A percentile compares a stretch with the other conserved stretches of the same genome.
Conservation (phyloP, 2,113 vertebrate species). For the Pseudopodoces humilis region DNA sequence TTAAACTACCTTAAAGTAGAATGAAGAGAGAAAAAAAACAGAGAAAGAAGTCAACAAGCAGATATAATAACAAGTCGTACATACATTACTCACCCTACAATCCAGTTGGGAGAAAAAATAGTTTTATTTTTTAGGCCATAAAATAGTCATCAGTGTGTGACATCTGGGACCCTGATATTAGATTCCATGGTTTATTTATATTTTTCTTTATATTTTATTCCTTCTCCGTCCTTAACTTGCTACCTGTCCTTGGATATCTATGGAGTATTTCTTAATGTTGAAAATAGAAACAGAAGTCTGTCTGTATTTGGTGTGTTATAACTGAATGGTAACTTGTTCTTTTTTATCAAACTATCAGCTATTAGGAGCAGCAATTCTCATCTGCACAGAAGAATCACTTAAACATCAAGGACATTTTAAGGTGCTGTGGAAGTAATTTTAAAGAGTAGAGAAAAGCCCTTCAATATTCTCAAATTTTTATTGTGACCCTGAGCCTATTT, state of each 20-base stretch:
- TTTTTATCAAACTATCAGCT: neutral
- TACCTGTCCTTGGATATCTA: neutral
- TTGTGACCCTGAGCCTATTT: conserved; percentile 7
- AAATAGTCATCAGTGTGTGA: neutral
- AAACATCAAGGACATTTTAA: conserved; percentile 15
- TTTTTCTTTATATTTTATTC: neutral
- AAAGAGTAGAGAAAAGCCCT: neutral
- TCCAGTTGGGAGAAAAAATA: neutral
- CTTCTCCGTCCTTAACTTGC: neutral
- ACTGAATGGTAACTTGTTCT: neutral
- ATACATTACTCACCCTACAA: neutral
- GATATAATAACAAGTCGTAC: neutral
- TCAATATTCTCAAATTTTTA: neutral
- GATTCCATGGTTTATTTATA: neutral
- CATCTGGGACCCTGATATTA: neutral
- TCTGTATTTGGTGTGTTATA: neutral
- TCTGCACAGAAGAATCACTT: neutral
- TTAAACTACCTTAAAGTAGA: neutral
- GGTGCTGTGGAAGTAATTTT: neutral
- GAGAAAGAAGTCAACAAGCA: neutral
- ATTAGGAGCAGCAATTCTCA: neutral
- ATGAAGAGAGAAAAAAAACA: neutral
- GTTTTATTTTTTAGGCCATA: neutral
- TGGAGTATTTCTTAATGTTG: neutral
- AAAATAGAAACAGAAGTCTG: neutral